Percentiles rank a stretch among this genome's conserved stretches.
phyloP scores from a whole-genome alignment of 2,888 invertebrate species.

The Harpalus rufipes region DNA sequence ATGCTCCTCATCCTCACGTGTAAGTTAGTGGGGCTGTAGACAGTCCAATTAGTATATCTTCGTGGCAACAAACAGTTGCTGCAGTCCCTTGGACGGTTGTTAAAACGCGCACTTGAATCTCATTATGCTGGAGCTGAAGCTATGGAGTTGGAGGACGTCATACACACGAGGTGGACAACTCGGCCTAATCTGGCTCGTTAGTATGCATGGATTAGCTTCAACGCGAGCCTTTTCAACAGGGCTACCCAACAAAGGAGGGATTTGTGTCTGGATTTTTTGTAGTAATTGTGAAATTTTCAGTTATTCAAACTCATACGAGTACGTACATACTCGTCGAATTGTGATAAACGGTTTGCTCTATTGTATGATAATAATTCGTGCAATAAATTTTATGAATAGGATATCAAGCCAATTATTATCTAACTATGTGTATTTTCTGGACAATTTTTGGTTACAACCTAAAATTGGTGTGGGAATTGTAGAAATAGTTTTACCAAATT shows the following conservation, averaged over 20 bases:
- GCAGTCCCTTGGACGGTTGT: conserved; percentile 44
- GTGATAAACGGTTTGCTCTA: background rate
- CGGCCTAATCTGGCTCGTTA: conserved; percentile 55
- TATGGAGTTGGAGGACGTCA: background rate
- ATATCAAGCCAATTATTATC: background rate
- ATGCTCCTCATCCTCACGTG: conserved; percentile 1
- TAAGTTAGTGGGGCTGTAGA: conserved; percentile 48
- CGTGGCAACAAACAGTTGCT: conserved; percentile 65
- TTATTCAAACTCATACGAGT: background rate
- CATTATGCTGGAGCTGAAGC: conserved; percentile 41
- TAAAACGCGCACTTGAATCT: conserved; percentile 61
- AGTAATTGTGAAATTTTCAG: conserved; percentile 28
- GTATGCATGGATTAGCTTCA: conserved; percentile 56
- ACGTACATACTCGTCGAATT: background rate
- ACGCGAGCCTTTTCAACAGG: conserved; percentile 21
- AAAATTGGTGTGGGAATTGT: too few species aligned
- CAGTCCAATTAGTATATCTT: conserved; percentile 66
- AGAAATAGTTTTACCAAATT: too few species aligned
- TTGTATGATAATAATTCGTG: background rate
- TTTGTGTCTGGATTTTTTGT: conserved; percentile 34
- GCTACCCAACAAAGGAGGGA: background rate
- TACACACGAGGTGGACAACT: conserved; percentile 32
- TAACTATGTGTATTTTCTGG: too few species aligned
- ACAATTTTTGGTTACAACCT: too few species aligned
- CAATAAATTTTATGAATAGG: background rate